Evolutionary conservation across 2,888 invertebrate genomes (phyloP).

Genomic region (Capitulum mitella): DNA sequence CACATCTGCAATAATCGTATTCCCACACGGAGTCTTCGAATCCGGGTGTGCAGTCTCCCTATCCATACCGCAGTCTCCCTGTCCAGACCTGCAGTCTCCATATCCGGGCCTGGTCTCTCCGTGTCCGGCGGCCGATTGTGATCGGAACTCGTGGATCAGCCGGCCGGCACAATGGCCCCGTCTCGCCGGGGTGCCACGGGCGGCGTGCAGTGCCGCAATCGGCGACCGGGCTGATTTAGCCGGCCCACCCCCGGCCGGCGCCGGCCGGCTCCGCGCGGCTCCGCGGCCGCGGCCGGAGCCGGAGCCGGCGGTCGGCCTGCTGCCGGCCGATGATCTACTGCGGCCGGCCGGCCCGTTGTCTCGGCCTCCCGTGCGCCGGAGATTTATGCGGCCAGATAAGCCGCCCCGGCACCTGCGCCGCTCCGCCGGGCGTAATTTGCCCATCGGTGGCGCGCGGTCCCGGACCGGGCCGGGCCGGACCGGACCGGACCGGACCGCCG

Average conservation of each 20-base stretch:
- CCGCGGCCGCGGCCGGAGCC: neutral
- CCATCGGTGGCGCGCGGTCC: neutral
- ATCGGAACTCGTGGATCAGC: neutral
- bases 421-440: neutral
- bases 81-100: neutral
- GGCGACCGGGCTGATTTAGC: neutral
- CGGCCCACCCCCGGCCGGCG: neutral
- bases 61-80: too few species aligned
- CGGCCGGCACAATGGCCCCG: neutral
- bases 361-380: neutral
- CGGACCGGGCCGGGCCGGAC: neutral
- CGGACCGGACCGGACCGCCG: neutral
- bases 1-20: too few species aligned
- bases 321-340: neutral
- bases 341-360: neutral
- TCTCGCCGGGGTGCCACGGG: neutral
- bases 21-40: too few species aligned
- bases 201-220: neutral
- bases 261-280: neutral
- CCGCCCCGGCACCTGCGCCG: neutral
- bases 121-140: neutral
- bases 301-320: too few species aligned
- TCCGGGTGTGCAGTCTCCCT: too few species aligned
- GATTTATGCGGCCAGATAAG: constrained; percentile 2
- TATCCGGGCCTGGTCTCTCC: neutral